Conservation (phyloP, 2,797 vertebrate genomes). For the Centropyge bicolor region DNA sequence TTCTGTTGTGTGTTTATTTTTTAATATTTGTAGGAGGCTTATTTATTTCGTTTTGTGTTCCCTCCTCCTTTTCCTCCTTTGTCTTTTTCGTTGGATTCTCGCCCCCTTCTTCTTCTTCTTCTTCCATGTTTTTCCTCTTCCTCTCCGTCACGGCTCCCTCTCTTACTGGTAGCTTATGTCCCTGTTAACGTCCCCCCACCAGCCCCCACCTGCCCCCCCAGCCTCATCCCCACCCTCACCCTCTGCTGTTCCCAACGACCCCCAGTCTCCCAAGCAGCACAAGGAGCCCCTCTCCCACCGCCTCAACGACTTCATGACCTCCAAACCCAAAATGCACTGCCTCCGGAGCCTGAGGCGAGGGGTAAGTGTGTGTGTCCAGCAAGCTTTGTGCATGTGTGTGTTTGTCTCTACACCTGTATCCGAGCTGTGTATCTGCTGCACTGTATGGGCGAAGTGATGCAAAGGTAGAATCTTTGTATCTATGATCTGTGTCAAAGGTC, state of each 20-base stretch:
- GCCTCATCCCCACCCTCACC: constrained; percentile 94
- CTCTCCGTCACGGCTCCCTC: constrained; percentile 89
- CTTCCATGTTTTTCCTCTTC: constrained; percentile 58
- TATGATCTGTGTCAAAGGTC: constrained; percentile 8
- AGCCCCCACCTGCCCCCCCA: constrained; percentile 91
- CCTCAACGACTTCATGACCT: constrained; percentile 99
- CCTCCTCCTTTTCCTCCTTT: constrained; percentile 81
- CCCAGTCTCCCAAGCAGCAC: constrained; percentile 99
- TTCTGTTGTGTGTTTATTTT: constrained; percentile 80
- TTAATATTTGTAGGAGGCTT: constrained; percentile 86
- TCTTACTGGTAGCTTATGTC: constrained; percentile 99
- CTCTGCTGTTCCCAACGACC: constrained; percentile 99
- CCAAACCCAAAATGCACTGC: constrained; percentile 99
- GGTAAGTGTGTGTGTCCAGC: constrained; percentile 93
- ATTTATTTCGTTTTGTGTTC: constrained; percentile 90
- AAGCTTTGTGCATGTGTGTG: constrained; percentile 63
- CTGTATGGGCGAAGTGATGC: constrained; percentile 67
- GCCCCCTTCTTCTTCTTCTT: constrained; percentile 66
- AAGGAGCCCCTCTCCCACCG: constrained; percentile 99
- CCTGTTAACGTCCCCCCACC: constrained; percentile 99
- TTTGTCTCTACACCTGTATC: constrained; percentile 59
- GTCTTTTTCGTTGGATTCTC: constrained; percentile 80
- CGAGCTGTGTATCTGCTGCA: constrained; percentile 61
- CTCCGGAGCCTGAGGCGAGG: constrained; percentile 99
- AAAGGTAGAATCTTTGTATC: background rate